These are phyloP conservation scores for Lordiphosa clarofinis DNA, from an alignment of 1,140 invertebrate species.

Conservation along the genomic window DNA sequence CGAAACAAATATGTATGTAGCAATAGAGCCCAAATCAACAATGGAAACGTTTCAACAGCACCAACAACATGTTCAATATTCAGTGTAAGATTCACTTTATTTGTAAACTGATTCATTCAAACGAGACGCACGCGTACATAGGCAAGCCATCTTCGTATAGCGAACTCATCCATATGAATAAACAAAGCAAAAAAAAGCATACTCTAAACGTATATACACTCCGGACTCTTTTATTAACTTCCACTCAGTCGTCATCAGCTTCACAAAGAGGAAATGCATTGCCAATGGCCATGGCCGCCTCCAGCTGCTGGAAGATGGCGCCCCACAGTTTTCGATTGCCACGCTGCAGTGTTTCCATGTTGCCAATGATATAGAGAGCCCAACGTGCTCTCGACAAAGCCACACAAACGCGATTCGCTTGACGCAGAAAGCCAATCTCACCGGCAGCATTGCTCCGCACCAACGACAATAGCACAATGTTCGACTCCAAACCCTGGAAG, in stretches of 20 bases:
- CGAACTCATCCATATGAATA: constrained; percentile 31
- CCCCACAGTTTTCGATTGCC: constrained; percentile 81
- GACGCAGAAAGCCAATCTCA: constrained; percentile 89
- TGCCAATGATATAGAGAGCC: constrained; percentile 85
- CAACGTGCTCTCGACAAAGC: constrained; percentile 90
- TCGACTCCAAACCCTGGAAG: constrained; percentile 92
- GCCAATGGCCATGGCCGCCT: constrained; percentile 36
- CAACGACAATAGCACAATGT: constrained; percentile 91
- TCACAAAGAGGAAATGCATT: constrained; percentile 34
- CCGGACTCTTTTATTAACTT: background rate
- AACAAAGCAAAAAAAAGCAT: constrained; percentile 42
- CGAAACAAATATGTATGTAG: constrained; percentile 15
- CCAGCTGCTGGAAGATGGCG: constrained; percentile 76
- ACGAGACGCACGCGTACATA: constrained; percentile 23
- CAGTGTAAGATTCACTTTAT: constrained; percentile 18
- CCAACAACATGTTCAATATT: constrained; percentile 10
- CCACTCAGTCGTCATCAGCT: background rate
- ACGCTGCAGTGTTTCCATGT: constrained; percentile 83
- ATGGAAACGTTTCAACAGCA: constrained; percentile 22
- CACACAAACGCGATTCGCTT: constrained; percentile 90
- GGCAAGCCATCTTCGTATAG: constrained; percentile 31
- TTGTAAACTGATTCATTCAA: constrained; percentile 11
- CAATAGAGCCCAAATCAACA: constrained; percentile 25
- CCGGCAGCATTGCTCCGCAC: constrained; percentile 86
- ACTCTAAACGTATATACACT: background rate